phyloP scores from a whole-genome alignment of 2,113 vertebrate genomes.

The Philantomba maxwellii region DNA sequence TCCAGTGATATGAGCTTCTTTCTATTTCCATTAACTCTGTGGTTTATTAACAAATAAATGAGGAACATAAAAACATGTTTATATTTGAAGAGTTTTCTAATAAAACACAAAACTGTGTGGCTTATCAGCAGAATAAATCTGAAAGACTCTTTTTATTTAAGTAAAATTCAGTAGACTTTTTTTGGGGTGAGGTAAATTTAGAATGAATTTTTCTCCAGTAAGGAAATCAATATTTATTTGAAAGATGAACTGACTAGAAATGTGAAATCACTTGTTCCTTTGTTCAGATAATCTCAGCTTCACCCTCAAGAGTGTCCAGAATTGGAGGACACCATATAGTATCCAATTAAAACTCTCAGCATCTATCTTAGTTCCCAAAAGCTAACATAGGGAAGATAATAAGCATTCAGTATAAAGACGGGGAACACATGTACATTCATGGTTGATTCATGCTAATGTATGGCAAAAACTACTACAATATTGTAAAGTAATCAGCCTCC shows the following conservation, averaged over 20 bases:
- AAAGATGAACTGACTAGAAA: not conserved
- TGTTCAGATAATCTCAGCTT: not conserved
- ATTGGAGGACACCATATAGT: not conserved
- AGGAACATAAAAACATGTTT: not conserved
- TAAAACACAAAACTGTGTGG: not conserved
- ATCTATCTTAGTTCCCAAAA: not conserved
- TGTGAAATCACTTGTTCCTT: not conserved
- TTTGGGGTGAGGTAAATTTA: not conserved
- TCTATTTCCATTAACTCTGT: not conserved
- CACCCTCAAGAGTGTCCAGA: not conserved
- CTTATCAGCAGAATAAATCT: not conserved
- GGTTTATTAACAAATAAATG: not conserved
- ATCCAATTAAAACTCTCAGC: not conserved
- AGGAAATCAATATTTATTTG: not conserved
- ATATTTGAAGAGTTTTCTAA: not conserved
- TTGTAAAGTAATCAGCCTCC: too few relatives aligned
- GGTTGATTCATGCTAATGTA: too few relatives aligned
- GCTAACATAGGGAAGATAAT: not conserved
- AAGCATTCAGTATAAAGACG: not conserved
- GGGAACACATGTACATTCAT: too few relatives aligned
- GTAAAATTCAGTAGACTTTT: not conserved
- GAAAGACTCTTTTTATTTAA: not conserved
- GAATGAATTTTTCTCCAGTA: not conserved
- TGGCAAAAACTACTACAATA: too few relatives aligned
- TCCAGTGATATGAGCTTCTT: not conserved